Base-by-base conservation (phyloP, 2,888 invertebrate genomes). In the Venusia cambrica region DNA sequence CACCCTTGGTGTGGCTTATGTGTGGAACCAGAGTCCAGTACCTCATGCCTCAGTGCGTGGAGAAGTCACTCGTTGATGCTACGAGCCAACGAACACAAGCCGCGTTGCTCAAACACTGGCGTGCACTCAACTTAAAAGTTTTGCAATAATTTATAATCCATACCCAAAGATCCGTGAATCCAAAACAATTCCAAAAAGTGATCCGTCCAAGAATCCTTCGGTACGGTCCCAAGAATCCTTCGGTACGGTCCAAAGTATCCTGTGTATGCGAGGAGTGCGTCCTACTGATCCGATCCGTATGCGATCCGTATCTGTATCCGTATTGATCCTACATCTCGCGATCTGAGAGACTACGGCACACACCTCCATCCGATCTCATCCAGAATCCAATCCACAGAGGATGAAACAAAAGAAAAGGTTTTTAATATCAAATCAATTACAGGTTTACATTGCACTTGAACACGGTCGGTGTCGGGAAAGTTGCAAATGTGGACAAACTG, bases 381-480 rank as follows among this genome's bases (percentile, higher is more conserved):
- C 62, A 45, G 76, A 81, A 61, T 67, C 77, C 76, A 78, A 83
- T 83, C 85, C 85, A 85, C 78, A 87, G 85, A 66, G 84, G 85
- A 85, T 87, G 87, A 84, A 87, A 87, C 85, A 87, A 87, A 87
- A 87, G 81, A 85, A 79, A 83, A 77, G 71, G 59, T 62, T 66
- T 80, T 85, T 84, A 75, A 74, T 56, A 75, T 69, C 47, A 51
- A 39, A 31, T 37, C 26, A 33, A 11, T 17, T 33, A 34, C 9
- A 45, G 4, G 11, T 8, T 22, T 30, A 32, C 25, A 38, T 20
- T n/a, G n/a, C n/a, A n/a, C n/a, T n/a, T n/a, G n/a, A n/a, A 38
- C 14, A 8, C 8, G 7, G 9, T 5, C 3, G 5, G 18, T 31
- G 21, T 15, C 13, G 21, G n/a, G 10, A 5, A 12, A 26, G 5